phyloP scores from a whole-genome alignment of 2,797 vertebrate genomes.

The Loriculus beryllinus region DNA sequence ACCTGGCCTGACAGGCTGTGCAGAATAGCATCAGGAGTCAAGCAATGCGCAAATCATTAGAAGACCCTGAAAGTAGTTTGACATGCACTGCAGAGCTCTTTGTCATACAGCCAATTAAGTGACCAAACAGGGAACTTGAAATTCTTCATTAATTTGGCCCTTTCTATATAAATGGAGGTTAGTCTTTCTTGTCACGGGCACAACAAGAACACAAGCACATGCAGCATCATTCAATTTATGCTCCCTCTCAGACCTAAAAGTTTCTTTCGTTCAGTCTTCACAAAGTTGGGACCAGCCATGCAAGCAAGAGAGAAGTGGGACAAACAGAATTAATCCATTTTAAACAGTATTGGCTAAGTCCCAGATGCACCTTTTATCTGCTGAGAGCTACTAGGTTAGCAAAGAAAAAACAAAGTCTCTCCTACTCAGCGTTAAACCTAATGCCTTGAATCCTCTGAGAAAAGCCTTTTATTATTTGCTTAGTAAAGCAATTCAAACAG shows the following conservation, averaged over 20 bases:
- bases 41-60: constrained; percentile 70
- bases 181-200: constrained; percentile 45
- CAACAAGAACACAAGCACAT: constrained; percentile 44
- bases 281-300: neutral
- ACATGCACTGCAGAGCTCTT: constrained; percentile 67
- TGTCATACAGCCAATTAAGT: constrained; percentile 77
- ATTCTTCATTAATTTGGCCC: constrained; percentile 74
- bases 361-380: constrained; percentile 40
- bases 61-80: constrained; percentile 71
- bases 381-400: constrained; percentile 21
- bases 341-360: constrained; percentile 3
- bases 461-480: constrained; percentile 8
- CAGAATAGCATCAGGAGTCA: constrained; percentile 61
- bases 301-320: constrained; percentile 32
- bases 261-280: neutral
- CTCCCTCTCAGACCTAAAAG: constrained; percentile 34
- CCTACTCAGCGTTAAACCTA: constrained; percentile 9
- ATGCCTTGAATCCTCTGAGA: constrained; percentile 6
- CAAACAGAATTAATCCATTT: constrained; percentile 50
- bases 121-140: constrained; percentile 73
- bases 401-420: neutral
- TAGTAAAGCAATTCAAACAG: constrained; percentile 1
- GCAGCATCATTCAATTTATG: constrained; percentile 63
- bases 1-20: constrained; percentile 58
- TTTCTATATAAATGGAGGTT: constrained; percentile 63